Base-by-base conservation (phyloP, 2,888 invertebrate genomes). In the Schrankia costaestrigalis region DNA sequence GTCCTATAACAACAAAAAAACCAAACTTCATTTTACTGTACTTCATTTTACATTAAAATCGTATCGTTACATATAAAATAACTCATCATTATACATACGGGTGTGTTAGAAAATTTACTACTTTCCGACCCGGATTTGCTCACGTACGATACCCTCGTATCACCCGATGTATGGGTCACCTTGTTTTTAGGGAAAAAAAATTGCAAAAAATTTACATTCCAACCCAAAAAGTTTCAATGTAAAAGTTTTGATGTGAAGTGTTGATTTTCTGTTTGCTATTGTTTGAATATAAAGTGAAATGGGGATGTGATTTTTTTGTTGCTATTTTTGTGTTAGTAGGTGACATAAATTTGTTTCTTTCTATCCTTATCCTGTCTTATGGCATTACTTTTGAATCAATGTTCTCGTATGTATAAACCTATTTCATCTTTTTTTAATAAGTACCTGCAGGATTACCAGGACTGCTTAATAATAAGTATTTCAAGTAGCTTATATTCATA, bases 61-160 rank as follows among this genome's bases (percentile, higher is more conserved):
- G 30, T 35, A 3, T 19, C 35, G 25, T 21, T 10, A 4, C 8
- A 12, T 21, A 11, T 31, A 35, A 21, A 35, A 17, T 2, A 12
- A 3, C 11, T 3, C 0, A 6, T 18, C 3, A 11, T n/a, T n/a
- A n/a, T n/a, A n/a, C n/a, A 10, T 17, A 24, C 4, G 14, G 14
- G 23, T 14, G 23, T 26, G 26, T 38, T 35, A 21, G 41, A 45
- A 39, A 42, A 54, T 54, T 52, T 54, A 54, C 56, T 54, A 41
- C 48, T 47, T 44, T 32, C 30, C 40, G 34, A 23, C 34, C 41
- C 29, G 26, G 36, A 40, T 31, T 23, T 25, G 30, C 45, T 45
- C 56, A 43, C 48, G 57, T 56, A 48, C 53, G 42, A 27, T 24
- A 45, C 38, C 48, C 48, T 27, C 42, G 56, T 42, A 48, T 37